These are phyloP conservation scores for Lynx canadensis DNA, from an alignment of 2,113 vertebrate genomes.

Conservation along the genomic window DNA sequence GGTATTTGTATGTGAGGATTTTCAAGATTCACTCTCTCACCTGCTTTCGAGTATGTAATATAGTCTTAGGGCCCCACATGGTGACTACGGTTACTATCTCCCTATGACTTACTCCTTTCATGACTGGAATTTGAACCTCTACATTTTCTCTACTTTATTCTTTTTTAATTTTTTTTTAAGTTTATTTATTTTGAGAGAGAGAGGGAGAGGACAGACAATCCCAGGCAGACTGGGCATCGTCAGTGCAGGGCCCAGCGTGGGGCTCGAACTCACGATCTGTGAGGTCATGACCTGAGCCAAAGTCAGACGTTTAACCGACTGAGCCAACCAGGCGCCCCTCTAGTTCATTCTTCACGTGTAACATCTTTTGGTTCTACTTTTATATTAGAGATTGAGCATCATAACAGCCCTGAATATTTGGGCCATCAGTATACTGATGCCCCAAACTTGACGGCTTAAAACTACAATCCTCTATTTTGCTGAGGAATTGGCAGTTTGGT, in stretches of 20 bases:
- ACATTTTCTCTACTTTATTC: not conserved
- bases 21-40: not conserved
- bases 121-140: not conserved
- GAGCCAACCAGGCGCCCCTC: not conserved
- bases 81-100: no score
- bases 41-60: not conserved
- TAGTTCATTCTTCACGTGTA: not conserved
- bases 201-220: not conserved
- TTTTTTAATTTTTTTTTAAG: not conserved
- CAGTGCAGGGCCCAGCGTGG: no score
- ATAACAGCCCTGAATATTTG: not conserved
- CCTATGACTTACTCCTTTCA: not conserved
- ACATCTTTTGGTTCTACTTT: not conserved
- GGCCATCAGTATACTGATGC: no score
- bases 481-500: not conserved
- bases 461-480: not conserved
- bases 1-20: not conserved
- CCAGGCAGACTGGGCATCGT: not conserved
- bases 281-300: not conserved
- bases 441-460: not conserved
- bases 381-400: not conserved
- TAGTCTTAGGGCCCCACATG: not conserved
- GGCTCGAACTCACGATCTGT: not conserved
- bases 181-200: not conserved
- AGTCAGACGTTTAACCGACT: not conserved